Base-by-base conservation (phyloP, 2,888 invertebrate genomes). In the Lithophane leautieri region DNA sequence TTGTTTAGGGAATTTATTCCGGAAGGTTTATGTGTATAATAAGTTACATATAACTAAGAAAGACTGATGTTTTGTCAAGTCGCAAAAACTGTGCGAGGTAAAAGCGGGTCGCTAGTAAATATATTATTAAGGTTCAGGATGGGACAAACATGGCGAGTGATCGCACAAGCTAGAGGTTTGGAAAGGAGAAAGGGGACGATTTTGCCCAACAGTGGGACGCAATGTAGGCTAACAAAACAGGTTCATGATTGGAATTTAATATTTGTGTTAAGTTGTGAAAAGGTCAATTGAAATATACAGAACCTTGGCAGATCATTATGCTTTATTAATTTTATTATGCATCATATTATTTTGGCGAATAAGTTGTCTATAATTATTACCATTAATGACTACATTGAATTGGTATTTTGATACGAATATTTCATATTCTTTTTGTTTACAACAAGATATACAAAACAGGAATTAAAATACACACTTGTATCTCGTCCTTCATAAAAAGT, bases 401-500 rank as follows among this genome's bases (percentile, higher is more conserved):
- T 42, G 42, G n/a, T 71, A 4, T 62, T 79, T n/a, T n/a, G 12
- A 70, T 40, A 47, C n/a, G 8, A 76, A 56, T 56, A 42, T 50
- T 50, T 25, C 16, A 40, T 8, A 47, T 47, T 47, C 7, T 19
- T 11, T 4, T 22, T n/a, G n/a, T n/a, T n/a, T 40, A 22, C 19
- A 68, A 44, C 0, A 60, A 77, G 0, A 34, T 8, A 9, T 0
- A 60, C 1, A 63, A 54, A 73, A 72, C 0, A 14, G 65, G 14
- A 61, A 44, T 61, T 7, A 25, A 28, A 62, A 58, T 28, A 11
- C 42, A 54, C 14, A 66, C 11, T 12, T 42, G 28, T 67, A 3
- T 14, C 66, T 61, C 22, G 12, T 69, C 61, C 54, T 65, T 69
- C 12, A 71, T 22, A 68, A 19, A 56, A 75, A 68, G 54, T 69